A percentile compares a stretch with the other conserved stretches of the same genome.
Evolutionary conservation across 2,888 invertebrate genomes (phyloP).

Genomic region (Hartigia nigra): DNA sequence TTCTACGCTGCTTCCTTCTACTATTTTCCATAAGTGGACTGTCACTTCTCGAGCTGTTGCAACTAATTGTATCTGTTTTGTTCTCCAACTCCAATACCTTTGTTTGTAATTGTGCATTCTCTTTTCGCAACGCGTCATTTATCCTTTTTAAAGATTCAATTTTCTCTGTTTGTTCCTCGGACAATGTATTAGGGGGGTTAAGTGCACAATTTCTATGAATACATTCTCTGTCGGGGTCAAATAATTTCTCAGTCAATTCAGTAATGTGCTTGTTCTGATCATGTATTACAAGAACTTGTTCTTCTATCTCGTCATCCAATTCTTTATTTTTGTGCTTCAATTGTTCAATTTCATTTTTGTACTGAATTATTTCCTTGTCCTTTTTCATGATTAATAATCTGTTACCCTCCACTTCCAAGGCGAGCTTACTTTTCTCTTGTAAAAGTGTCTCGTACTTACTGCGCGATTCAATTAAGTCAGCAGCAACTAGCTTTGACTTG

Average conservation of each 20-base stretch:
- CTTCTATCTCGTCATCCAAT: slow-evolving; percentile 68
- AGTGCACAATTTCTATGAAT: background rate
- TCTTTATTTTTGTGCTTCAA: slow-evolving; percentile 66
- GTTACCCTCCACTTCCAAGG: slow-evolving; percentile 66
- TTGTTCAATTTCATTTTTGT: slow-evolving; percentile 60
- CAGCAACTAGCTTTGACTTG: slow-evolving; percentile 33
- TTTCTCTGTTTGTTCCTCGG: slow-evolving; percentile 11
- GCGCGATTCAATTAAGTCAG: slow-evolving; percentile 31
- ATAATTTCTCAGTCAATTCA: slow-evolving; percentile 29
- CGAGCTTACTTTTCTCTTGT: slow-evolving; percentile 46
- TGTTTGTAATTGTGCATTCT: slow-evolving; percentile 32
- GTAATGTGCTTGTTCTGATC: slow-evolving; percentile 32
- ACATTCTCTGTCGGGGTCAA: slow-evolving; percentile 10
- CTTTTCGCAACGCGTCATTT: slow-evolving; percentile 26
- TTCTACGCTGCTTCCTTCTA: slow-evolving; percentile 40
- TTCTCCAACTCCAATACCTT: slow-evolving; percentile 36
- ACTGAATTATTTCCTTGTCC: slow-evolving; percentile 58
- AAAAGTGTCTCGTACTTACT: slow-evolving; percentile 43
- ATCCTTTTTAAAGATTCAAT: background rate
- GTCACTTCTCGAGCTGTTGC: slow-evolving; percentile 39
- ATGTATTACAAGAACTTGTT: slow-evolving; percentile 35
- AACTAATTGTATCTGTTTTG: slow-evolving; percentile 33
- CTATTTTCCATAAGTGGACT: slow-evolving; percentile 40
- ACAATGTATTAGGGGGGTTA: background rate
- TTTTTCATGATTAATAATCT: slow-evolving; percentile 59